Base-by-base conservation (phyloP, 2,888 invertebrate genomes). In the Leucophora obtusa region DNA sequence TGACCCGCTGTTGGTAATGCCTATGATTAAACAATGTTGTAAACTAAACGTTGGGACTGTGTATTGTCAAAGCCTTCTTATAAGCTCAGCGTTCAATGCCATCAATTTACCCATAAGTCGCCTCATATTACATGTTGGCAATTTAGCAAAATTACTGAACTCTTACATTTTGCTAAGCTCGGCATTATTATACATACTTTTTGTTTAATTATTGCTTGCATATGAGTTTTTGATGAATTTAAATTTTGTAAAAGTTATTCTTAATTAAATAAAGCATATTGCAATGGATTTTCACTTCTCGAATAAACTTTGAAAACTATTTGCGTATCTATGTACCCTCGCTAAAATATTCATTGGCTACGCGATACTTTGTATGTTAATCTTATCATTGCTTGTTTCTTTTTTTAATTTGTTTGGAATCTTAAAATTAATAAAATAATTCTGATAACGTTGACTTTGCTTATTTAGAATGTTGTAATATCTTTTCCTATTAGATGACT, bases 81-180 rank as follows among this genome's bases (percentile, higher is more conserved):
- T 87, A 87, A 87, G 84, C 85, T 83, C 63, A 66, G 81, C 87
- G 86, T 84, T 87, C 85, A 87, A 86, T 87, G 86, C 73, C 82
- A 79, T 54, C 84, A 60, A 35, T 83, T 84, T 84, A 77, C 47
- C 68, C 72, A 81, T 71, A 58, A 83, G 84, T 83, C 84, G 83
- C 71, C 84, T 87, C 87, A 87, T 71, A 83, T 87, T 87, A 85
- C 87, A 83, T 54, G 56, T 76, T 78, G 78, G 65, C 83, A 83
- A 63, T 72, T 79, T 82, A 60, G 51, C 33, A 54, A 74, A 75
- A 75, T n/a, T 59, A 47, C 38, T 47, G 43, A 71, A 72, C 21
- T 62, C 50, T 63, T n/a, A 56, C 50, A 63, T 69, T 71, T 69
- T 81, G 65, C 77, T 65, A 77, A 66, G 35, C 24, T 10, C 15